Base-by-base conservation (phyloP, 2,888 invertebrate species). In the Drosophila stalkeri region DNA sequence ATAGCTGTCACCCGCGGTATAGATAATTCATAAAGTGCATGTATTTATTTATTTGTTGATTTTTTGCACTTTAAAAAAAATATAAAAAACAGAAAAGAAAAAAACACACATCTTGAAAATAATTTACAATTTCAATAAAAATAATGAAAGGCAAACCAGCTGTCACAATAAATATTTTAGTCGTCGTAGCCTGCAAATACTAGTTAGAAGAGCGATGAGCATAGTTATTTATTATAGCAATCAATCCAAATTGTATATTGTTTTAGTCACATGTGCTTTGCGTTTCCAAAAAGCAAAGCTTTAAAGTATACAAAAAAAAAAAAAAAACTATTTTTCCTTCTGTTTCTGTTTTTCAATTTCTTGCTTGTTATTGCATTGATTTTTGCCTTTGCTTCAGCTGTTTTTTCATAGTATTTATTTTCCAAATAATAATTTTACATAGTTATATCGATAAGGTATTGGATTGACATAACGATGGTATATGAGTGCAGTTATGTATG, bases 1-100 rank as follows among this genome's bases (percentile, higher is more conserved):
- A 47, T 70, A 64, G 62, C 63, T 70, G 23, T 62, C 37, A 59
- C 33, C 59, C 46, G 63, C 47, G 59, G 41, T 60, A 44, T 57
- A 75, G 61, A 57, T 75, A 61, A 77, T 82, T 72, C 62, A 63
- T 46, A 60, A 76, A 81, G 83, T 87, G 88, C 86, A 75, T 77
- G 71, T 86, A 85, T 86, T 88, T 86, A 86, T 86, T 88, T 88
- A 86, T 88, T 83, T 83, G 75, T 88, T 85, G 72, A 77, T 86
- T 85, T 81, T 39, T 75, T 82, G 88, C 86, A 88, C 85, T 86
- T 86, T 57, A 72, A 82, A 77, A 55, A 55, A n/a, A 27, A 23
- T 16, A 54, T 39, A 20, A 51, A 23, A n/a, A 63, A 47, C 39
- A n/a, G 33, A 63, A 55, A 49, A 54, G 39, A 64, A 75, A 72